A percentile compares a stretch with the other conserved stretches of the same genome.
Evolutionary conservation across 2,113 vertebrate species (phyloP).

Genomic region (Solea senegalensis): DNA sequence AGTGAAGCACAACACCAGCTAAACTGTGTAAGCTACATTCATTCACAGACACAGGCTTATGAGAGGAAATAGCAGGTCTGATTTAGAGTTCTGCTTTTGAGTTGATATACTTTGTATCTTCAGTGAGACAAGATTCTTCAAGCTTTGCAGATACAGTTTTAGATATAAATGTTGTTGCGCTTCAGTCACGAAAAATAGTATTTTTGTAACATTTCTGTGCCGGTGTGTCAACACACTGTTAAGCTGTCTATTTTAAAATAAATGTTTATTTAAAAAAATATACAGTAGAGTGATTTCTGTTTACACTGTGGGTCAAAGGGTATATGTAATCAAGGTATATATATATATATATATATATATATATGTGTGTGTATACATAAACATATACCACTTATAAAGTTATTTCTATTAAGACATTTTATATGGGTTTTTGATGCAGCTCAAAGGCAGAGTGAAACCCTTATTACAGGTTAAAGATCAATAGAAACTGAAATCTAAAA

Average conservation of each 20-base stretch:
- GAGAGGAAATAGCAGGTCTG: conserved; percentile 6
- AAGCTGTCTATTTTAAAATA: too few relatives aligned
- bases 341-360: too few relatives aligned
- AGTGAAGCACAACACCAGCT: background rate
- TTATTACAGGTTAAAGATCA: conserved; percentile 13
- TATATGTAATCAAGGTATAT: too few relatives aligned
- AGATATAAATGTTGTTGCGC: background rate
- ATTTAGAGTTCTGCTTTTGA: conserved; percentile 14
- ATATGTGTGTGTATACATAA: too few relatives aligned
- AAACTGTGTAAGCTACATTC: background rate
- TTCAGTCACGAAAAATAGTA: too few relatives aligned
- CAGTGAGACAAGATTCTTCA: background rate
- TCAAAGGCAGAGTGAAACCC: background rate
- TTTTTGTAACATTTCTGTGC: too few relatives aligned
- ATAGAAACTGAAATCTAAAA: conserved; percentile 20
- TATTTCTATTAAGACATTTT: background rate
- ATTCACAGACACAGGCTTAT: background rate
- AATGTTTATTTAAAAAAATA: too few relatives aligned
- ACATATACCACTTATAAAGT: background rate
- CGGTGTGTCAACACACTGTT: too few relatives aligned
- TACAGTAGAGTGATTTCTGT: too few relatives aligned
- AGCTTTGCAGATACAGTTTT: conserved; percentile 8
- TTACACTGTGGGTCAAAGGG: too few relatives aligned
- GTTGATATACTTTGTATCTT: background rate
- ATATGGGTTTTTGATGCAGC: background rate